Conservation (phyloP, 2,888 invertebrate genomes). For the Acleris laterana region DNA sequence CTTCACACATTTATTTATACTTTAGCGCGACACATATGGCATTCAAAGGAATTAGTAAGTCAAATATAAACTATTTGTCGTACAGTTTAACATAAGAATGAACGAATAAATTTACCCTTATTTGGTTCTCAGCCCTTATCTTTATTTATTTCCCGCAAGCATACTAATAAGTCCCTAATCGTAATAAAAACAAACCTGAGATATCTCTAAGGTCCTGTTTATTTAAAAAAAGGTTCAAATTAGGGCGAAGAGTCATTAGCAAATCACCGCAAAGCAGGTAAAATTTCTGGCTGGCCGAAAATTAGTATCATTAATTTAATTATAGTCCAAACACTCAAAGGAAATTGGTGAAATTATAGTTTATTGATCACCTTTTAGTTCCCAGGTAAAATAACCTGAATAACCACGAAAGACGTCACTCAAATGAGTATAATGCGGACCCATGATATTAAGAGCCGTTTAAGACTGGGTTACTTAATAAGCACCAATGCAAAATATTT, state of each 20-base stretch:
- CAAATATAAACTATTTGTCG: slow-evolving; percentile 47
- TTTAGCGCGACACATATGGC: slow-evolving; percentile 28
- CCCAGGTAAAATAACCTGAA: slow-evolving; percentile 21
- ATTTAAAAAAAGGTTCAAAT: slow-evolving; percentile 27
- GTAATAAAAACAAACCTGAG: slow-evolving; percentile 61
- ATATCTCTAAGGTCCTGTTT: slow-evolving; percentile 37
- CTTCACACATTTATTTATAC: slow-evolving; percentile 2
- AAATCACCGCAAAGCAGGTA: slow-evolving; percentile 72
- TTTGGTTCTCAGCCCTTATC: slow-evolving; percentile 47
- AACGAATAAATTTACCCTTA: slow-evolving; percentile 59
- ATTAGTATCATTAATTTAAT: slow-evolving; percentile 79
- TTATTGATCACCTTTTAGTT: slow-evolving; percentile 34
- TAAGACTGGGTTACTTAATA: no score
- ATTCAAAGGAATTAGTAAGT: slow-evolving; percentile 27
- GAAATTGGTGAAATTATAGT: slow-evolving; percentile 32
- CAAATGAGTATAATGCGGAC: neutral
- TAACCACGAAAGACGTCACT: neutral
- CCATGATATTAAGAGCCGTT: no score
- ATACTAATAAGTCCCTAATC: slow-evolving; percentile 68
- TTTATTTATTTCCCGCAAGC: slow-evolving; percentile 56
- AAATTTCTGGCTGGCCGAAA: slow-evolving; percentile 64
- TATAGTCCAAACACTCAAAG: slow-evolving; percentile 67
- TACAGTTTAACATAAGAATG: slow-evolving; percentile 67
- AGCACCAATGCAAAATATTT: no score
- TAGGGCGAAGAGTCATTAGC: slow-evolving; percentile 59